Base-by-base conservation (phyloP, 1,140 invertebrate species). In the Zophobas morio region DNA sequence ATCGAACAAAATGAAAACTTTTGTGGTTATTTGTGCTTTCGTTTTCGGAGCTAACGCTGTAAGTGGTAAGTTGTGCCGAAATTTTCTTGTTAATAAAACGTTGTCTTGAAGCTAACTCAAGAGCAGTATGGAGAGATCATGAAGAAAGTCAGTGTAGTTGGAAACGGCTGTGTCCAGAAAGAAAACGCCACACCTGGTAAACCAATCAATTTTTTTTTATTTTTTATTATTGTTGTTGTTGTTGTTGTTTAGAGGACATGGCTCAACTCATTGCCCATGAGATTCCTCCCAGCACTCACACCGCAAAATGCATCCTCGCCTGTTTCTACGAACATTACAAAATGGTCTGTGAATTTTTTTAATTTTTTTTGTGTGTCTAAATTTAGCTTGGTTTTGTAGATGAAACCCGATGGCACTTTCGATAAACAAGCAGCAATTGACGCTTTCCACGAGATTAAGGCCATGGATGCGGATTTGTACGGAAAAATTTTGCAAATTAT, bases 121-220 rank as follows among this genome's bases (percentile, higher is more conserved):
- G 39, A 66, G 33, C 42, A 40, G 20, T 20, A 32, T n/a, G 39
- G 42, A 0, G 42, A 66, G 39, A 20, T 66, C n/a, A 8, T 32
- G 0, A n/a, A 66, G 6, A 6, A 66, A 46, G 39, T 66, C 1
- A n/a, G 42, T 32, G 37, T 0, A 32, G 60, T 66, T 42, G 60
- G 60, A 6, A 40, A 2, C 3, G 6, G n/a, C 0, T 66, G 60
- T 42, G 37, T 6, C 2, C n/a, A 66, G 20, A 32, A 66, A 40
- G 60, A 66, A 66, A 37, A 66, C 6, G 60, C 60, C n/a, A 66
- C 60, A 3, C 32, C 56, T 8, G 56, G 56, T 60, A 57, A 34
- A 35, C 34, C 3, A 3, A 8, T 46, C 42, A 57, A 8, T 56
- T 56, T 46, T 8, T 53, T 20, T 8, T 20, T 2, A 35, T 57